Percentiles rank a stretch among this genome's conserved stretches.
These are phyloP conservation scores for Ciconia nigra DNA, from an alignment of 2,797 vertebrate genomes.

Conservation along the genomic window DNA sequence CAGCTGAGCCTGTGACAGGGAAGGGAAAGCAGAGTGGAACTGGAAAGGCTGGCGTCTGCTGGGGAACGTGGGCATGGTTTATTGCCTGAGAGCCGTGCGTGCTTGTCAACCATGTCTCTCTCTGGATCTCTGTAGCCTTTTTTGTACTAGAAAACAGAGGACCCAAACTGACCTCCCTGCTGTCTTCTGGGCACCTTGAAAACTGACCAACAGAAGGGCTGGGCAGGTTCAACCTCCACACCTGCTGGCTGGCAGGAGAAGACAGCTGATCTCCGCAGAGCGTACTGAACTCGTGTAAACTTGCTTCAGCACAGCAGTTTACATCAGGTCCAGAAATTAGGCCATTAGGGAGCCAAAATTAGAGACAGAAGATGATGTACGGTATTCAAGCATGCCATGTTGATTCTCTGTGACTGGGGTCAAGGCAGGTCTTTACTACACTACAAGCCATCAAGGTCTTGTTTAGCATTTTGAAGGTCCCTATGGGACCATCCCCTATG, in stretches of 20 bases:
- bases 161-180: neutral
- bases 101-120: neutral
- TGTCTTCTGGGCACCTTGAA: neutral
- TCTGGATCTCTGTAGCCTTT: neutral
- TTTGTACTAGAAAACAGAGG: neutral
- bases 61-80: fast-evolving
- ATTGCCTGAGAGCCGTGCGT: neutral
- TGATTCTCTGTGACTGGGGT: neutral
- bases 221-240: neutral
- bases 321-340: neutral
- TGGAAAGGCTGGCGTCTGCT: neutral
- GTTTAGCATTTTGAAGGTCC: neutral
- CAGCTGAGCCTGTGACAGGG: neutral
- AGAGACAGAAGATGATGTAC: neutral
- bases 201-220: neutral
- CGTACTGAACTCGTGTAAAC: neutral
- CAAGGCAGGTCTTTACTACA: neutral
- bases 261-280: neutral
- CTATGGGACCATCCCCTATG: too few species aligned
- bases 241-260: neutral
- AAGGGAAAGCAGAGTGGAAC: neutral
- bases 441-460: neutral
- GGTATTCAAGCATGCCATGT: neutral
- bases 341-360: neutral
- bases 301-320: neutral